Evolutionary conservation across 1,140 invertebrate species (phyloP), one percentile per base, ranked within the genome.

Genomic region (Heliothis virescens): DNA sequence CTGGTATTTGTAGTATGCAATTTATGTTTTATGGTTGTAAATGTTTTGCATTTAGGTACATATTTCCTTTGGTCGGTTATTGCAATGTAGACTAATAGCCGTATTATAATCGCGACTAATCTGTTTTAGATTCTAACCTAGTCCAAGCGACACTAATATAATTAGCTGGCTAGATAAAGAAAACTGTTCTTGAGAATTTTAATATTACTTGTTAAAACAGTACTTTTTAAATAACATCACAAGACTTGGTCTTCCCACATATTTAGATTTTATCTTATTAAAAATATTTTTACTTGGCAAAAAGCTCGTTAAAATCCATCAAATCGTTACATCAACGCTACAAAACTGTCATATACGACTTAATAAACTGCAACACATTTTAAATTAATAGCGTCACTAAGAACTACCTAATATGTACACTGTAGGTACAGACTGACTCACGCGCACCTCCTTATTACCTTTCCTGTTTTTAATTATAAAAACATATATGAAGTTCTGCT

Each of bases 281-380:
- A 18, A 60, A 26, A 60, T 26, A 48, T 47, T 41, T 65, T 72
- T 13, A 5, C 18, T 75, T 75, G 72, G 72, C 72, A 60, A 21
- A 52, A 57, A 62, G 50, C 34, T 5, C 34, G 41, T 75, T 60
- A 13, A 29, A 15, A 75, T 75, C 57, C 72, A 75, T 75, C 72
- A 75, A 62, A 57, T n/a, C 9, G 18, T 75, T 75, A 52, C 72
- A 75, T 75, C 72, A 75, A 26, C 67, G 21, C 57, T 29, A n/a
- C 55, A 41, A 29, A 72, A 57, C 29, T 72, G 72, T 62, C 72
- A 18, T 60, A 57, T 73, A 48, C 34, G 12, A 62, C 29, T 60
- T 74, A 74, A 60, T 62, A 75, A 60, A 75, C 10, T 75, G 72
- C 55, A 75, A 11, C 57, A 62, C 72, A 60, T 62, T 62, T 60